Percentiles rank a stretch among this genome's conserved stretches.
Conservation (phyloP, 2,888 invertebrate species). For the Caradrina kadenii region DNA sequence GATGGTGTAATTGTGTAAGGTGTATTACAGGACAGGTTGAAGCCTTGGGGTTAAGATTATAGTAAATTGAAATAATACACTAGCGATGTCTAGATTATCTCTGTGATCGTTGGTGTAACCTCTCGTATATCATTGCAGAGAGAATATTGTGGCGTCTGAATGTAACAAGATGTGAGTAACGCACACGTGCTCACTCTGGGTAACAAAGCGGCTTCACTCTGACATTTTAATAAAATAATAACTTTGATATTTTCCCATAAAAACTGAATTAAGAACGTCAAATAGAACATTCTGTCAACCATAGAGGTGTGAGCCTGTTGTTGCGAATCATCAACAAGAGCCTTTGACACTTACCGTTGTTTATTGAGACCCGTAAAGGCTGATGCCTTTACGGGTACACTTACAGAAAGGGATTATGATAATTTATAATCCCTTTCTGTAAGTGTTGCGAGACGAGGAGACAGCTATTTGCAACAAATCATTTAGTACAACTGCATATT, state of each 20-base stretch:
- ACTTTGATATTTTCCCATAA: slow-evolving; percentile 30
- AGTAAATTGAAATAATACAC: no score
- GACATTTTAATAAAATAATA: slow-evolving; percentile 21
- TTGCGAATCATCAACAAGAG: neutral
- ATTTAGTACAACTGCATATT: neutral
- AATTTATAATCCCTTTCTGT: slow-evolving; percentile 10
- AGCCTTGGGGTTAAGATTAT: neutral
- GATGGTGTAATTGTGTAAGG: neutral
- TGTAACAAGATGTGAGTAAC: slow-evolving; percentile 6
- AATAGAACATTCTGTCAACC: slow-evolving; percentile 16
- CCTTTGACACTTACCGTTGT: slow-evolving; percentile 1
- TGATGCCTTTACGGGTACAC: no score
- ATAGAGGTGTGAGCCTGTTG: neutral
- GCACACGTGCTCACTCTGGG: slow-evolving; percentile 7
- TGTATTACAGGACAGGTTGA: neutral
- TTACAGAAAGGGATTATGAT: no score
- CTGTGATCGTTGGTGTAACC: neutral
- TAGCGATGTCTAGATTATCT: neutral
- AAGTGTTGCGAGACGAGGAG: neutral
- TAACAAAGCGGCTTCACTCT: slow-evolving; percentile 10
- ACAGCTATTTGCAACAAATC: neutral
- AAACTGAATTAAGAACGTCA: slow-evolving; percentile 20
- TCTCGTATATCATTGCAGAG: slow-evolving; percentile 5
- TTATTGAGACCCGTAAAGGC: slow-evolving; percentile 2
- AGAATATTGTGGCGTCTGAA: neutral